These are phyloP conservation scores for Aldabrachelys gigantea DNA, from an alignment of 2,113 vertebrate species.

Conservation along the genomic window DNA sequence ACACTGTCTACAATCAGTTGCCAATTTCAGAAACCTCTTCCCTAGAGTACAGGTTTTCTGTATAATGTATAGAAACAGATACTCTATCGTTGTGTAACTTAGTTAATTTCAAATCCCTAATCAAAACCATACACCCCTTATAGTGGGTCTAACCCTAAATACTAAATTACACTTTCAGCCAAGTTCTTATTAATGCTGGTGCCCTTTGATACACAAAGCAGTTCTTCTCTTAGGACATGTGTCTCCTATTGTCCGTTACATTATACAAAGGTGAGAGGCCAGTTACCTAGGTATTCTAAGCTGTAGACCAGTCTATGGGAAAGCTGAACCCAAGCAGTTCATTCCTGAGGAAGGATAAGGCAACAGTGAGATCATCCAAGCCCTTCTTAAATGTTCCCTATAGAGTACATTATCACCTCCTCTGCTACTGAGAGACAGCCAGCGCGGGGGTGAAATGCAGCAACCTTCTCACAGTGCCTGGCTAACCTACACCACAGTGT, in stretches of 20 bases:
- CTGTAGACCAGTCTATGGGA: neutral
- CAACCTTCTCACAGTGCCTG: neutral
- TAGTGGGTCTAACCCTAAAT: neutral
- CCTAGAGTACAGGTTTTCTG: neutral
- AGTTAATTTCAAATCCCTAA: neutral
- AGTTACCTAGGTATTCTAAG: neutral
- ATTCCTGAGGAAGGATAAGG: neutral
- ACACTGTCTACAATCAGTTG: neutral
- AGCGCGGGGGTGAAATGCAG: neutral
- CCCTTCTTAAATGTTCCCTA: neutral
- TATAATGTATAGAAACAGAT: neutral
- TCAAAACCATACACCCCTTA: neutral
- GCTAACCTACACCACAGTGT: neutral
- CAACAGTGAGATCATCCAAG: neutral
- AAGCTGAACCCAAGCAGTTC: neutral
- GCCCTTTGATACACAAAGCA: neutral
- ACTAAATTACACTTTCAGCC: neutral
- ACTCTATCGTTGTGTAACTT: too few species aligned
- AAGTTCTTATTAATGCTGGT: neutral
- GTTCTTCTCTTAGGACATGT: neutral
- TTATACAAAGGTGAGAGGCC: neutral
- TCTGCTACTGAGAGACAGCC: neutral
- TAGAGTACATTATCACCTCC: neutral
- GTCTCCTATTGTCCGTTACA: neutral
- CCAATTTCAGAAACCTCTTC: neutral